Evolutionary conservation across 2,888 invertebrate genomes (phyloP).

Genomic region (Willowsia nigromaculata): DNA sequence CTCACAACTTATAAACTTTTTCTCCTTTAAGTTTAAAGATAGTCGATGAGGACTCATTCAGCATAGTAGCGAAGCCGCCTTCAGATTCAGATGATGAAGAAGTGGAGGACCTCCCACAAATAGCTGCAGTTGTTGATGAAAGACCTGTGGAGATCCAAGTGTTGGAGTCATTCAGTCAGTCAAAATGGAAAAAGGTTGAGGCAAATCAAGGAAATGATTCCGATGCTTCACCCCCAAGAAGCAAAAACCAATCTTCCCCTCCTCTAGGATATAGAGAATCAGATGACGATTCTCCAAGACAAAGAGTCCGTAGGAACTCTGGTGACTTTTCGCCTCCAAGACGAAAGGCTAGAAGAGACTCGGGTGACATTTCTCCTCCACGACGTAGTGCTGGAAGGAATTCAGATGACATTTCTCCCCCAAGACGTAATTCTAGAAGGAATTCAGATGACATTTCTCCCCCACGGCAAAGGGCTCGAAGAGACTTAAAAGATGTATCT

Average conservation of each 20-base stretch:
- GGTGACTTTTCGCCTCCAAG: conserved; percentile 19
- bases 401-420: conserved; percentile 78
- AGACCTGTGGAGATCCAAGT: conserved; percentile 85
- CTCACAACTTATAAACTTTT: neutral
- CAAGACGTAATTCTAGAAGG: conserved; percentile 78
- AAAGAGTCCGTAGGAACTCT: neutral
- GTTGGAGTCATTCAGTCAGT: conserved; percentile 78
- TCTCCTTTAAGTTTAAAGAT: conserved; percentile 85
- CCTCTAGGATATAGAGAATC: too few relatives aligned
- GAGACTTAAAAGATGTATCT: too few relatives aligned
- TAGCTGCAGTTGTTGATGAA: conserved; percentile 93
- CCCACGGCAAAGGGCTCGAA: conserved; percentile 74
- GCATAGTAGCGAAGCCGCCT: neutral
- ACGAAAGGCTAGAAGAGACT: conserved; percentile 65
- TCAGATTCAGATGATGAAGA: conserved; percentile 82
- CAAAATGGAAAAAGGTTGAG: conserved; percentile 74
- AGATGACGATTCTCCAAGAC: conserved; percentile 78
- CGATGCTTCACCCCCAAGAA: conserved; percentile 79
- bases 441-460: conserved; percentile 79
- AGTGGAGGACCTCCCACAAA: conserved; percentile 94
- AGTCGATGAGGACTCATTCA: conserved; percentile 88
- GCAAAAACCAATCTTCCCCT: too few relatives aligned
- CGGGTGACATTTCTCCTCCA: conserved; percentile 78
- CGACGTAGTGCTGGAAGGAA: conserved; percentile 73
- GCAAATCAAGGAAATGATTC: conserved; percentile 77